Base-by-base conservation (phyloP, 2,113 vertebrate species). In the Calonectris borealis region DNA sequence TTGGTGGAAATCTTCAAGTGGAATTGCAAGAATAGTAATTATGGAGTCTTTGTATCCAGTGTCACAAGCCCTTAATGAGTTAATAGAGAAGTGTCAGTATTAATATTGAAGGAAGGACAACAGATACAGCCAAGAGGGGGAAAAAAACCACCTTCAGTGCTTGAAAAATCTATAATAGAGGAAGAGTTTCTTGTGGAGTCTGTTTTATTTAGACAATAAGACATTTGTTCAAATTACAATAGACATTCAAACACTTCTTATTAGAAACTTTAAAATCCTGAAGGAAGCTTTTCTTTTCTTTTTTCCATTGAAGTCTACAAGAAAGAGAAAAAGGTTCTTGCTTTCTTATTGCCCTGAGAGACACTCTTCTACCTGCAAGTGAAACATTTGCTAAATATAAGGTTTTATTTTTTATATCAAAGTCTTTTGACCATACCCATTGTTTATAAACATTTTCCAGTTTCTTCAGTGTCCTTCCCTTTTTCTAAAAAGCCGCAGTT, bases 161-260 rank as follows among this genome's bases (percentile, higher is more conserved):
- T 83, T 73, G 87, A 95, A 96, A 97, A 95, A 95, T 88, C 91
- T 31, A 29, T 93, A 93, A 60, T 17, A 96, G 68, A 89, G 51
- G 81, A 93, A 93, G 82, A 96, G 93, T 91, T 93, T 95, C 90
- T 93, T 73, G 55, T 83, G 82, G 75, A 94, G 82, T 96, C 91
- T 96, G 64, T 86, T 97, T 96, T 96, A 80, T 93, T 97, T 96
- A 97, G 94, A 94, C 86, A 88, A 70, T 86, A 85, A 91, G 97
- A 93, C 91, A 81, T 95, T 95, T 96, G 84, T 95, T 95, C 93
- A 97, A 97, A 97, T 96, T 96, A 88, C 94, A 97, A 94, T 71
- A 80, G 95, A 91, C 95, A 83, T 93, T 93, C 82, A 90, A 96
- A 91, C 89, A 93, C 51, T 90, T 94, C 86, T 77, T 94, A 91